Conservation (phyloP, 1,140 invertebrate genomes). For the Zelostemma sp. region DNA sequence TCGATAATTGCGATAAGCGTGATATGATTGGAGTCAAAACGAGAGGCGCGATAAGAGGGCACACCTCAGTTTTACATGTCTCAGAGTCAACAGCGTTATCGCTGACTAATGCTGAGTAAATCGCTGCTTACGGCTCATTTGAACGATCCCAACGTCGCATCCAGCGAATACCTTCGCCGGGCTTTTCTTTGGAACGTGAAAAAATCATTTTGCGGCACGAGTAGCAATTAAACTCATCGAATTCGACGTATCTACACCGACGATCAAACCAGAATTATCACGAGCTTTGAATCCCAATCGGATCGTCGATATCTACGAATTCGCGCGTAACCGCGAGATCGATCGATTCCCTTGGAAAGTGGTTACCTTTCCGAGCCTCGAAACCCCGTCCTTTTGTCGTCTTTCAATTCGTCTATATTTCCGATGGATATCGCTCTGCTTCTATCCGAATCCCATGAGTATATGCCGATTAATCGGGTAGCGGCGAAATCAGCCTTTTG, state of each 20-base stretch:
- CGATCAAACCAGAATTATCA: conserved; percentile 31
- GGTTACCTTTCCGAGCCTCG: conserved; percentile 19
- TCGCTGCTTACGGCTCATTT: conserved; percentile 40
- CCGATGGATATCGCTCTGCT: conserved; percentile 44
- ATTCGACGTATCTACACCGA: conserved; percentile 14
- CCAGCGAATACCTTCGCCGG: background rate
- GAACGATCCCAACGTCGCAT: too few relatives aligned
- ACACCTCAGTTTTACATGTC: conserved; percentile 59
- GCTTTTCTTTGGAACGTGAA: too few relatives aligned
- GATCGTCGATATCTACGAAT: conserved; percentile 36
- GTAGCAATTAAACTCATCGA: conserved; percentile 1
- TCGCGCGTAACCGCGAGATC: conserved; percentile 36
- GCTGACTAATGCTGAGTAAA: conserved; percentile 56
- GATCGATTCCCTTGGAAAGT: conserved; percentile 49
- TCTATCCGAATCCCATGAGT: conserved; percentile 14
- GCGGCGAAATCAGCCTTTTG: conserved; percentile 15
- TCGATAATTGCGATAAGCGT: conserved; percentile 38
- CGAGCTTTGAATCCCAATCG: conserved; percentile 50
- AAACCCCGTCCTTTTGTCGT: conserved; percentile 47
- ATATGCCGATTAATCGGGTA: conserved; percentile 44
- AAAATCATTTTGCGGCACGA: too few relatives aligned
- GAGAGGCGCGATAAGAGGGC: conserved; percentile 54
- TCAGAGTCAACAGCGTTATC: conserved; percentile 63
- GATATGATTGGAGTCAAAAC: conserved; percentile 35
- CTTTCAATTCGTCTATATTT: conserved; percentile 13